phyloP scores from a whole-genome alignment of 64 coral and sea anemone species.

The Actinia equina region DNA sequence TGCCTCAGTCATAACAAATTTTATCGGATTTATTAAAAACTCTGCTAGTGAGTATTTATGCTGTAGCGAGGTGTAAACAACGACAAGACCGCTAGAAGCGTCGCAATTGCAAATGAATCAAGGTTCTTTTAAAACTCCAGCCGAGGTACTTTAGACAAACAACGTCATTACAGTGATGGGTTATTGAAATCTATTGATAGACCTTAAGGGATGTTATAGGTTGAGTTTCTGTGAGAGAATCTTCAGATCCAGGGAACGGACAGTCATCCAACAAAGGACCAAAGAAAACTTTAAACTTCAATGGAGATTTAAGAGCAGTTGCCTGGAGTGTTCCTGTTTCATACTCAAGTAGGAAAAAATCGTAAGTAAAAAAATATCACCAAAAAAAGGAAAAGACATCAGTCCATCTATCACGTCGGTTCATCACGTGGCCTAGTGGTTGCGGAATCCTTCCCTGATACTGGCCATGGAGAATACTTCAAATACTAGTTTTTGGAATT shows the following conservation, averaged over 20 bases:
- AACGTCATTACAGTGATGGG: not conserved
- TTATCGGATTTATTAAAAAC: constrained; percentile 6
- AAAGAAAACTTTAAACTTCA: not conserved
- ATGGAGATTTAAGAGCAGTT: not conserved
- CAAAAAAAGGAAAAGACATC: not conserved
- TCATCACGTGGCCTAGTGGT: not conserved
- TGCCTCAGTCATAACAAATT: not conserved
- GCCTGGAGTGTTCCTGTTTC: not conserved
- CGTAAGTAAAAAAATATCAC: not conserved
- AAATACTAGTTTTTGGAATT: not conserved
- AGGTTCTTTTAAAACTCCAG: not conserved
- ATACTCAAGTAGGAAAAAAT: not conserved
- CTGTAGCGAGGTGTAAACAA: not conserved
- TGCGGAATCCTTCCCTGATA: not conserved
- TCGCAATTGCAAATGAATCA: not conserved
- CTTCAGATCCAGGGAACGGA: not conserved
- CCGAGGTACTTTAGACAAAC: not conserved
- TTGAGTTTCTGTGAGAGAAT: not conserved
- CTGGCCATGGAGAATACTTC: not conserved
- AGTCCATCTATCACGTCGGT: not conserved
- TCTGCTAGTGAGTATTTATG: not conserved
- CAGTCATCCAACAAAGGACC: not conserved
- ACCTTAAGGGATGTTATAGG: not conserved
- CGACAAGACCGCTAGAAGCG: not conserved
- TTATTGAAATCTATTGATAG: not conserved